Evolutionary conservation across 2,113 vertebrate genomes (phyloP).

Genomic region (Tragelaphus buxtoni): DNA sequence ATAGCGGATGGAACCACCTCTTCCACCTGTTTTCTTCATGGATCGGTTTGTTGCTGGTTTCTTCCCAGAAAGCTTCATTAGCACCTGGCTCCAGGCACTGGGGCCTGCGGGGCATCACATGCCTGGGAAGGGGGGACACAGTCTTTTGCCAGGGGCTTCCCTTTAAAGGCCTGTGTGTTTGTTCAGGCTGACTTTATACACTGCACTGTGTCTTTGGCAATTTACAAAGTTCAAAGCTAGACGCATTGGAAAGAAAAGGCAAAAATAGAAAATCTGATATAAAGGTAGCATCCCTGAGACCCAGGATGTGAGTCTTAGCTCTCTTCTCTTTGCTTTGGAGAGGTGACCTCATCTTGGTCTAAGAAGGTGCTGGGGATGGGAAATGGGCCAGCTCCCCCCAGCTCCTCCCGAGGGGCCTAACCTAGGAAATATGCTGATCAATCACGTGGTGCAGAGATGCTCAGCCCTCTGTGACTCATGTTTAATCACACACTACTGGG

Average conservation of each 20-base stretch:
- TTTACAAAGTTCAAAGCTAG: neutral
- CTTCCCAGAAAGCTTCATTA: neutral
- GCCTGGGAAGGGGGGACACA: too few relatives aligned
- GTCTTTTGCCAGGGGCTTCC: neutral
- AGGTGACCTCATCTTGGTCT: neutral
- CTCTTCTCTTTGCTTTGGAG: neutral
- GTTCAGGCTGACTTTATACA: neutral
- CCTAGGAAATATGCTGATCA: neutral
- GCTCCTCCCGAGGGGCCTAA: neutral
- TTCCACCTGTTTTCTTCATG: neutral
- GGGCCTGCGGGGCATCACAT: neutral
- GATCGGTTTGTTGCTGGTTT: neutral
- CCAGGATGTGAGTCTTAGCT: neutral
- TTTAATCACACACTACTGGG: neutral
- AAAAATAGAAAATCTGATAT: neutral
- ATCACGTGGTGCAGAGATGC: neutral
- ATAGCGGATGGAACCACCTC: accelerated
- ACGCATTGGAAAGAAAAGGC: neutral
- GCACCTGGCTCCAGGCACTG: neutral
- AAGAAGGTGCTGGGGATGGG: neutral
- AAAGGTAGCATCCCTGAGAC: neutral
- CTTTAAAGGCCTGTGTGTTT: neutral
- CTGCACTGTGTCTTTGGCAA: neutral
- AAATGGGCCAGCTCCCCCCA: neutral
- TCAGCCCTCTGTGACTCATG: neutral